Evolutionary conservation across 2,797 vertebrate species (phyloP).

Genomic region (Hafferia zeledoni): DNA sequence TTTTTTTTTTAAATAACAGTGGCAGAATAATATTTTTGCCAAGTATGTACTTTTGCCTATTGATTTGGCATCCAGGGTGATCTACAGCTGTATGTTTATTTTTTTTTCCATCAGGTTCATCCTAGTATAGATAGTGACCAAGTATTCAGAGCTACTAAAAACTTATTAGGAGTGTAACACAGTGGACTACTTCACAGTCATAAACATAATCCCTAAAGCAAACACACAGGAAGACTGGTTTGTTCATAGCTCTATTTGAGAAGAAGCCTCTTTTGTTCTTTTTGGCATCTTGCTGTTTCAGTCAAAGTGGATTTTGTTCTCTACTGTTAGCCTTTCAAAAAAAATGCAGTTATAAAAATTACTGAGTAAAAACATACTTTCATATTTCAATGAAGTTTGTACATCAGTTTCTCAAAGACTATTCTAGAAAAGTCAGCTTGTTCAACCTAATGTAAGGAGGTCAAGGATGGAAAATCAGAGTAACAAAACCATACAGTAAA

Average conservation of each 20-base stretch:
- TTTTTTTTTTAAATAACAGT: slow-evolving; percentile 10
- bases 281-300: background rate
- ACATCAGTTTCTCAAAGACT: background rate
- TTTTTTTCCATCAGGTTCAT: background rate
- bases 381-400: background rate
- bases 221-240: background rate
- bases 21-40: background rate
- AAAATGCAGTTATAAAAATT: background rate
- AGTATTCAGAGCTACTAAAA: slow-evolving; percentile 49
- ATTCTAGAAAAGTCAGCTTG: background rate
- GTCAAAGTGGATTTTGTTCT: background rate
- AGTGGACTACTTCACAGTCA: slow-evolving; percentile 46
- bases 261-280: background rate
- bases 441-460: background rate
- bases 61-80: background rate
- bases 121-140: slow-evolving; percentile 25
- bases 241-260: background rate
- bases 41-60: background rate
- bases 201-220: slow-evolving; percentile 23
- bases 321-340: background rate
- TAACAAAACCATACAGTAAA: slow-evolving; percentile 32
- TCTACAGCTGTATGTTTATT: slow-evolving; percentile 37
- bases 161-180: slow-evolving; percentile 44
- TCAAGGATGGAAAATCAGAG: slow-evolving; percentile 36
- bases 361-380: slow-evolving; percentile 17